phyloP scores from a whole-genome alignment of 2,113 vertebrate species.

The Thunnus thynnus region DNA sequence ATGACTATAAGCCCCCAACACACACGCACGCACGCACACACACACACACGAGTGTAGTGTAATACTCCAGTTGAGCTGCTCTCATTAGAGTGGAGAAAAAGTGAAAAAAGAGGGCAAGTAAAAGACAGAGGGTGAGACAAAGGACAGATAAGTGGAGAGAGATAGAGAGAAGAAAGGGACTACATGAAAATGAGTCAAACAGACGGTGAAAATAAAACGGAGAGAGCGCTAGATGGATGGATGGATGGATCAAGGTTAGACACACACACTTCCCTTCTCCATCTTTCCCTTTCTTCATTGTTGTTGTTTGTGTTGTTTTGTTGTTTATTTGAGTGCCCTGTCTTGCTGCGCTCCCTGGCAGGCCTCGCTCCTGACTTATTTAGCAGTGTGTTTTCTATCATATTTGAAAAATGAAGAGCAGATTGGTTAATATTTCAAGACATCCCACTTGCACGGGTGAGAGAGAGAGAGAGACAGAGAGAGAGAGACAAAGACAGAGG shows the following conservation, averaged over 20 bases:
- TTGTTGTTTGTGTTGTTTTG: conserved; percentile 75
- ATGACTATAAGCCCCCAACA: not conserved
- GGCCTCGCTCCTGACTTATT: conserved; percentile 83
- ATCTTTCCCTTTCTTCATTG: conserved; percentile 42
- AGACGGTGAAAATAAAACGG: not conserved
- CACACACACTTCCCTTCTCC: not conserved
- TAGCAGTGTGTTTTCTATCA: conserved; percentile 82
- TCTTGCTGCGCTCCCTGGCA: conserved; percentile 49
- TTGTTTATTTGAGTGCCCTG: conserved; percentile 72
- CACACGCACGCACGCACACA: not conserved
- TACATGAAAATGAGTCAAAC: not conserved
- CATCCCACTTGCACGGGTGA: conserved; percentile 66
- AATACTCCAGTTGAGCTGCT: conserved; percentile 78
- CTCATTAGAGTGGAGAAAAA: conserved; percentile 78
- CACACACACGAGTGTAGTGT: not conserved
- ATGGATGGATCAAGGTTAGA: not conserved
- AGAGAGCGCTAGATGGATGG: not conserved
- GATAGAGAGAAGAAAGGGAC: not conserved
- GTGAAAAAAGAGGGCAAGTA: not conserved
- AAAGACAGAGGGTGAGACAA: not conserved
- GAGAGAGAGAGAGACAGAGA: conserved; percentile 24
- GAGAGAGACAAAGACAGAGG: not conserved
- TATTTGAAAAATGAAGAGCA: conserved; percentile 83
- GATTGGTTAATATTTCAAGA: conserved; percentile 85
- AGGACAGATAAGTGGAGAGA: conserved; percentile 13